Conservation (phyloP, 2,797 vertebrate genomes). For the Catharus ustulatus region DNA sequence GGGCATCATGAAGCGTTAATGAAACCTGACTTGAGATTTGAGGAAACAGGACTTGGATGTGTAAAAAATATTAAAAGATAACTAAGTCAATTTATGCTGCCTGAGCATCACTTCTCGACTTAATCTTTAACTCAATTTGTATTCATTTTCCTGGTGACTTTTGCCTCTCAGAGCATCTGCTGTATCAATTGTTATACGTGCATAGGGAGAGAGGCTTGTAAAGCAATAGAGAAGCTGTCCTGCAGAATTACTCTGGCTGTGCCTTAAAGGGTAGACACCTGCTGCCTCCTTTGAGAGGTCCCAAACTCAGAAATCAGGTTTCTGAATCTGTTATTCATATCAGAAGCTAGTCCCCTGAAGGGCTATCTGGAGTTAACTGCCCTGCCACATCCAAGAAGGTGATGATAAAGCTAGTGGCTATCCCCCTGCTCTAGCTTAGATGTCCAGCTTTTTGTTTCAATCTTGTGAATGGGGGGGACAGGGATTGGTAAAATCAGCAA, state of each 20-base stretch:
- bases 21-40: neutral
- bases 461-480: neutral
- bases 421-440: neutral
- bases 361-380: neutral
- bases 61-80: neutral
- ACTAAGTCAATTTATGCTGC: neutral
- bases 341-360: neutral
- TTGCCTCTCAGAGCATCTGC: neutral
- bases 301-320: neutral
- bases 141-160: neutral
- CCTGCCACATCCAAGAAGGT: neutral
- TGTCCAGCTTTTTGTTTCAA: neutral
- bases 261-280: neutral
- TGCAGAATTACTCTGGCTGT: neutral
- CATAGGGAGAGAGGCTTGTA: neutral
- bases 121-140: conserved; percentile 16
- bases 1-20: neutral
- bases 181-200: neutral
- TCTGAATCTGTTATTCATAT: neutral
- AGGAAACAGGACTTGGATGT: neutral
- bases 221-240: neutral
- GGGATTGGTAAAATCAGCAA: neutral
- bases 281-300: neutral
- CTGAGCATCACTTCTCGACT: neutral
- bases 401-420: neutral